Conservation (phyloP, 1,140 invertebrate genomes). For the Amphibalanus amphitrite region DNA sequence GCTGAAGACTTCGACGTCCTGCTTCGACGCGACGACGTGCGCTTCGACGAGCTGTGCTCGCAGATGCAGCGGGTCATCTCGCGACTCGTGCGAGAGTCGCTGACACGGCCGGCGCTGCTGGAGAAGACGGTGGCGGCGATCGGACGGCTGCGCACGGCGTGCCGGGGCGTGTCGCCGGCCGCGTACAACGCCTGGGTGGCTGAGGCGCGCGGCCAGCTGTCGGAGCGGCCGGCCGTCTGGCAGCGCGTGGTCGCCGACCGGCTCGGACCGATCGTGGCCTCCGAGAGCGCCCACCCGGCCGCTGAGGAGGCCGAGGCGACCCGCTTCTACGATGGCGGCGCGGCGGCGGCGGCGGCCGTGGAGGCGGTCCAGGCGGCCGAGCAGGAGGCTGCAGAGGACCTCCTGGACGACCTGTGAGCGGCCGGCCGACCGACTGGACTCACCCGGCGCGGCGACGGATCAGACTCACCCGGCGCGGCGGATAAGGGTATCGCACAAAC, state of each 20-base stretch:
- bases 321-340: background rate
- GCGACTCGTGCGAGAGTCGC: background rate
- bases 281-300: background rate
- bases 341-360: background rate
- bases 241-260: background rate
- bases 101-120: background rate
- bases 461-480: too few species aligned
- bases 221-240: background rate
- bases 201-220: background rate
- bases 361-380: background rate
- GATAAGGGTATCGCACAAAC: too few species aligned
- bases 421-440: too few species aligned
- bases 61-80: background rate
- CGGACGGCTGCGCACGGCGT: background rate
- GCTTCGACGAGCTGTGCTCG: background rate
- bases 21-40: background rate
- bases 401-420: background rate
- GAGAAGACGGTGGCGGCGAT: background rate
- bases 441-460: too few species aligned
- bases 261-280: background rate
- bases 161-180: background rate
- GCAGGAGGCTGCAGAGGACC: background rate
- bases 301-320: background rate
- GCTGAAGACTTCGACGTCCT: background rate
- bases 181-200: background rate